Evolutionary conservation across 2,113 vertebrate genomes (phyloP), one percentile per base, ranked within the genome.

Genomic region (Stigmatopora argus): DNA sequence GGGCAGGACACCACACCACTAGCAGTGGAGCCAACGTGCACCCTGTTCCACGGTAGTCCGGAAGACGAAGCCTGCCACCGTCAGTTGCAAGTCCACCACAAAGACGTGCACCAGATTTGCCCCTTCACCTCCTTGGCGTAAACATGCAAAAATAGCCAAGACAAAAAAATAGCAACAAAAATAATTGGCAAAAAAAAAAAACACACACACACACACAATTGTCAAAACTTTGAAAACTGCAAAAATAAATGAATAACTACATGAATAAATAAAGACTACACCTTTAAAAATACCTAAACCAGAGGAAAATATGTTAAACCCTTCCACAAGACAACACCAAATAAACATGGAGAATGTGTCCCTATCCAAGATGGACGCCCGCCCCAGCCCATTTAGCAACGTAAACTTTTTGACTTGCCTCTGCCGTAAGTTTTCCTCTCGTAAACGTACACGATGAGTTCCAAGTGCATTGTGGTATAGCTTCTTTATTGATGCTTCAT

Each of bases 401-500:
- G 26, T 31, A 31, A 31, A 3, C 26, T 51, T 51, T 9, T 51
- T 51, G 18, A 51, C 48, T 48, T 18, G 13, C 46, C 13, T 15
- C 17, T 14, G 48, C 4, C 48, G 18, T 49, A 7, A 4, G 13
- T 15, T 14, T 47, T 14, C 15, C 11, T 13, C 46, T 9, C 7
- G 18, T 18, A 31, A 31, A 31, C 26, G 26, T 31, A 2, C 2
- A 31, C 26, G 14, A 58, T 15, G 18, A 58, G 18, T 7, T 11
- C 7, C 31, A 38, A 60, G 9, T 4, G 64, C 90, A 84, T 92
- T 89, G 80, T 93, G 92, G 92, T 92, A 91, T 92, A 94, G 90
- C 91, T 94, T 91, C 88, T 96, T 96, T 95, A 95, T 93, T 95
- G 83, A 94, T 90, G 90, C 83, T 72, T 91, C 88, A 85, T 89